Conservation (phyloP, 2,113 vertebrate species). For the Pungitius pungitius region DNA sequence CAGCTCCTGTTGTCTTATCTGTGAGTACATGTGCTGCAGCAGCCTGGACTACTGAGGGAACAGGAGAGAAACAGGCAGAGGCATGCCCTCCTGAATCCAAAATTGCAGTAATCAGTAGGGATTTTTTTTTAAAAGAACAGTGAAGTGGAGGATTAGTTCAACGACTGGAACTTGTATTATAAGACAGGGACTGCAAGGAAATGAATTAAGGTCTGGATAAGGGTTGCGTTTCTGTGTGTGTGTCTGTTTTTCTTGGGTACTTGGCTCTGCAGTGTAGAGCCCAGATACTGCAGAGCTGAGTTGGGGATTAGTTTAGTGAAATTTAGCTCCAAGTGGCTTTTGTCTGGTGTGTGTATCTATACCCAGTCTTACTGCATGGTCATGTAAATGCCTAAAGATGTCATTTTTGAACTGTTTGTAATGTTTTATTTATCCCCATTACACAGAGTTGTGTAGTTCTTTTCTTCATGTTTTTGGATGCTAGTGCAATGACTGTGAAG, state of each 20-base stretch:
- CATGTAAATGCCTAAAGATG: constrained; percentile 33
- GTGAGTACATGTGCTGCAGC: constrained; percentile 43
- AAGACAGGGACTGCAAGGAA: constrained; percentile 37
- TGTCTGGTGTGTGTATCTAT: constrained; percentile 19
- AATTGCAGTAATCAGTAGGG: constrained; percentile 59
- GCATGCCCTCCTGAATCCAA: constrained; percentile 42
- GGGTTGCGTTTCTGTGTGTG: constrained; percentile 37
- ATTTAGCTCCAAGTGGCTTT: constrained; percentile 61
- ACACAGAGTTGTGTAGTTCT: constrained; percentile 23
- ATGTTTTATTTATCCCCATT: constrained; percentile 47
- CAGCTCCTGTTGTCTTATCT: constrained; percentile 64
- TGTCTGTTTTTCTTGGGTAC: constrained; percentile 59
- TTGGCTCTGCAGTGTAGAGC: constrained; percentile 49
- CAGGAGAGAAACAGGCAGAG: constrained; percentile 21
- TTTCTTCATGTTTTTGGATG: neutral
- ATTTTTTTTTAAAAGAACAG: constrained; percentile 47
- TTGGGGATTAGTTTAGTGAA: constrained; percentile 63
- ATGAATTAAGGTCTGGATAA: constrained; percentile 51
- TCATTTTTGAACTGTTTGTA: constrained; percentile 50
- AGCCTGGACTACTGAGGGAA: constrained; percentile 35
- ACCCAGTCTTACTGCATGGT: constrained; percentile 4
- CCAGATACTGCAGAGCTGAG: constrained; percentile 52
- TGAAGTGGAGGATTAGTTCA: constrained; percentile 64
- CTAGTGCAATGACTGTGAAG: neutral
- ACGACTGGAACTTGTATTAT: constrained; percentile 58